Evolutionary conservation across 2,888 invertebrate species (phyloP).

Genomic region (Conistra vaccinii): DNA sequence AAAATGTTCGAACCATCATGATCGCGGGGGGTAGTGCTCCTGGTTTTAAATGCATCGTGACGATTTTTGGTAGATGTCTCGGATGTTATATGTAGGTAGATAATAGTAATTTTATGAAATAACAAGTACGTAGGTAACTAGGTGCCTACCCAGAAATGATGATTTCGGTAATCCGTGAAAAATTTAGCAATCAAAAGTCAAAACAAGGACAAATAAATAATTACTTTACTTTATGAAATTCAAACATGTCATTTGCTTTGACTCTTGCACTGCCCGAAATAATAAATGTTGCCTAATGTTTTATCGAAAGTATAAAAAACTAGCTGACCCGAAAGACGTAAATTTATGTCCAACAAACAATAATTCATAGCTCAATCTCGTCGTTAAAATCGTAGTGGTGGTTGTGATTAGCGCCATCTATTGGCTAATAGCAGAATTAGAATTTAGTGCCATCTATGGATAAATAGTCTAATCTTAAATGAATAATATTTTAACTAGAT

Average conservation of each 20-base stretch:
- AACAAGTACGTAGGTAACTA: background rate
- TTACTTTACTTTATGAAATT: too few relatives aligned
- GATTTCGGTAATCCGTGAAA: too few relatives aligned
- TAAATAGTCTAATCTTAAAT: constrained; percentile 43
- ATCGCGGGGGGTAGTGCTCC: too few relatives aligned
- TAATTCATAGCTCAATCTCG: background rate
- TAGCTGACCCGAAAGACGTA: too few relatives aligned
- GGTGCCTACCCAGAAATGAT: too few relatives aligned
- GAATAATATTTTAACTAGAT: constrained; percentile 9
- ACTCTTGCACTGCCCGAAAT: background rate
- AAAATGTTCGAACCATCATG: too few relatives aligned
- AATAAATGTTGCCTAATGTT: background rate
- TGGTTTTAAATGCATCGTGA: background rate
- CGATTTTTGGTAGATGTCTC: background rate
- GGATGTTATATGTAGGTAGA: background rate
- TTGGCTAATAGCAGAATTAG: constrained; percentile 9
- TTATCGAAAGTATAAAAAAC: background rate
- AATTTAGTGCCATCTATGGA: constrained; percentile 61
- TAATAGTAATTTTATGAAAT: background rate
- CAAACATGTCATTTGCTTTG: background rate
- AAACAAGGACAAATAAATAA: too few relatives aligned
- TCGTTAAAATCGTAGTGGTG: fast-evolving
- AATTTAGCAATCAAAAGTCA: too few relatives aligned
- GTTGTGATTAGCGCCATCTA: constrained; percentile 55
- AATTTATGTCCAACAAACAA: too few relatives aligned